Evolutionary conservation across 2,888 invertebrate species (phyloP), one percentile per base, ranked within the genome.

Genomic region (Belgica antarctica): DNA sequence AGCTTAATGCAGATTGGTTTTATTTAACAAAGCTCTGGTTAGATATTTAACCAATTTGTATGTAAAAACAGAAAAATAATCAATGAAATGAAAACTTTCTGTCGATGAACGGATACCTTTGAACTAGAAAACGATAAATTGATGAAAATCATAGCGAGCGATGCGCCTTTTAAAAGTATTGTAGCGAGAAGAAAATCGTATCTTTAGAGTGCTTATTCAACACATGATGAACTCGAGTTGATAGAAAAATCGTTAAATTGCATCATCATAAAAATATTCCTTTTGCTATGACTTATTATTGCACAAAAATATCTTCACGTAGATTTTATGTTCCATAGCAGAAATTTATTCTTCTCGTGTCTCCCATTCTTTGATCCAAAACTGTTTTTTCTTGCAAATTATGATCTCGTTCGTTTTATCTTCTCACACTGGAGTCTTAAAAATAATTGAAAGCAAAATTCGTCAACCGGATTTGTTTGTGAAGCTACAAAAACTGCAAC

Each of bases 241-340:
- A 52, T 52, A 52, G 52, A 52, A 52, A 52, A 52, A 52, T 52
- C 52, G 22, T 17, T 52, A 52, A 52, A 52, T 52, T 22, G 52
- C 52, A 52, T 52, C 10, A n/a, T n/a, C 52, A 52, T 17, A 52
- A 52, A 52, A 52, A 52, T 52, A 52, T 52, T 52, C 22, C 41
- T 41, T 52, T 52, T 22, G 5, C 17, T 41, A 41, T 41, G 52
- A 19, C 7, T 46, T 41, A 52, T 59, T 59, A 59, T 59, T 59
- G 59, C 59, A 59, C 59, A 59, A 27, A 59, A 59, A 59, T 59
- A 59, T 59, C n/a, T n/a, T n/a, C 27, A 52, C 52, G 52, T 52
- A 52, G 12, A 4, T 52, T 52, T 52, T 19, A 22, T 52, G 52
- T 52, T 59, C 27, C 27, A 59, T 59, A 27, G 59, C 59, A 46